Conservation (phyloP, 2,113 vertebrate genomes). For the Indicator indicator region DNA sequence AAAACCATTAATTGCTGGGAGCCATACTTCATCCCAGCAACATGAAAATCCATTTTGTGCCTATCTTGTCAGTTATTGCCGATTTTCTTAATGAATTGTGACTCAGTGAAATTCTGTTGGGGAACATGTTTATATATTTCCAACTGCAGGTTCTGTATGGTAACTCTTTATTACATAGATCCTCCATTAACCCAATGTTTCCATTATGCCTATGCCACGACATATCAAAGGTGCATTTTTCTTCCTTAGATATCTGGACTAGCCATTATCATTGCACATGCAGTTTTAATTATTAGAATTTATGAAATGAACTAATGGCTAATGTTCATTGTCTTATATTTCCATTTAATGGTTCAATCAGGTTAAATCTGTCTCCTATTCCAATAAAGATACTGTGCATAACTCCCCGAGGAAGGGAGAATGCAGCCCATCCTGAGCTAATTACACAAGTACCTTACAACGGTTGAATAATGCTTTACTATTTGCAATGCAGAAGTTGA, state of each 20-base stretch:
- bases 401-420: conserved; percentile 3
- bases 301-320: conserved; percentile 46
- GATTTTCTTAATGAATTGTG: conserved; percentile 67
- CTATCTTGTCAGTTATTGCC: conserved; percentile 64
- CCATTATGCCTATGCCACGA: conserved; percentile 35
- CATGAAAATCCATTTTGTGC: conserved; percentile 71
- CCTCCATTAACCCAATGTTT: conserved; percentile 67
- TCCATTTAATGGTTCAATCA: conserved; percentile 46
- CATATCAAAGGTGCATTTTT: conserved; percentile 49
- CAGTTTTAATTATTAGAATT: conserved; percentile 67
- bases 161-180: conserved; percentile 55
- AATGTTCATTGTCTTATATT: conserved; percentile 45
- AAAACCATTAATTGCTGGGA: conserved; percentile 78
- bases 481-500: neutral
- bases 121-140: conserved; percentile 52
- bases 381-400: neutral
- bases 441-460: neutral
- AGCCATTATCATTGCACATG: conserved; percentile 59
- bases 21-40: conserved; percentile 75
- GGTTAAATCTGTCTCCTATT: conserved; percentile 35
- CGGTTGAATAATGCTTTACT: neutral
- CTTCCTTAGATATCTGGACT: conserved; percentile 18
- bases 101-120: conserved; percentile 57
- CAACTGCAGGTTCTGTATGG: conserved; percentile 56
- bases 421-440: neutral